These are phyloP conservation scores for Heterodera carotae DNA, from an alignment of 1,140 invertebrate species.

Conservation along the genomic window DNA sequence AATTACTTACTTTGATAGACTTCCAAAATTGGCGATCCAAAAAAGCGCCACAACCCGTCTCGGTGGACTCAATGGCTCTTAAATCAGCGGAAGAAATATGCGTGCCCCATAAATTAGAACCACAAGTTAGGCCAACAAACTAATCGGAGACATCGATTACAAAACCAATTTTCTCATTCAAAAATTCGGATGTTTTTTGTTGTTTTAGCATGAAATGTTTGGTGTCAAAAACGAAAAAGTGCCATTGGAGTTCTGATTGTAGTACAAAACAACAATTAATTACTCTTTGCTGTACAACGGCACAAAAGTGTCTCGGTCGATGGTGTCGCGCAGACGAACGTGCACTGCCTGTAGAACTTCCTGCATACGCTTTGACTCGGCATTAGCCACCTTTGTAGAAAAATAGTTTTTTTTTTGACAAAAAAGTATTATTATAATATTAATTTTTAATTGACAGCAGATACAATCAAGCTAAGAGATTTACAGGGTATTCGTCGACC, in stretches of 20 bases:
- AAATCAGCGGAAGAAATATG: no score
- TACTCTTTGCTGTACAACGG: slow-evolving; percentile 49
- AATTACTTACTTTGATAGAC: slow-evolving; percentile 39
- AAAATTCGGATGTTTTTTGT: no score
- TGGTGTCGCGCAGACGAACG: background rate
- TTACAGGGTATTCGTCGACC: slow-evolving; percentile 39
- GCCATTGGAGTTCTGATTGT: no score
- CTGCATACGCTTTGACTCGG: slow-evolving; percentile 32
- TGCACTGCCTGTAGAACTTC: slow-evolving; percentile 33
- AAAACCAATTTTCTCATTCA: no score
- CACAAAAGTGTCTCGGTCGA: slow-evolving; percentile 48
- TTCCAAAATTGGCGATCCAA: slow-evolving; percentile 46
- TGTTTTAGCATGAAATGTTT: no score
- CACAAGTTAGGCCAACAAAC: no score
- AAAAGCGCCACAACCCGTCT: slow-evolving; percentile 40
- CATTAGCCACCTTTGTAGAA: slow-evolving; percentile 20
- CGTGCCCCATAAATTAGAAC: no score
- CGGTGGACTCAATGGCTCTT: slow-evolving; percentile 39
- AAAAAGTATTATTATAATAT: no score
- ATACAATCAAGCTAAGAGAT: no score
- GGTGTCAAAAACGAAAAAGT: no score
- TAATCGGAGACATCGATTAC: no score
- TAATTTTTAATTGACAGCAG: no score
- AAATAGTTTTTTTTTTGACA: background rate
- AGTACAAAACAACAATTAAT: slow-evolving; percentile 20